phyloP scores from a whole-genome alignment of 37 sponge, comb jelly and placozoan species.

The Aphrocallistes beatrix region DNA sequence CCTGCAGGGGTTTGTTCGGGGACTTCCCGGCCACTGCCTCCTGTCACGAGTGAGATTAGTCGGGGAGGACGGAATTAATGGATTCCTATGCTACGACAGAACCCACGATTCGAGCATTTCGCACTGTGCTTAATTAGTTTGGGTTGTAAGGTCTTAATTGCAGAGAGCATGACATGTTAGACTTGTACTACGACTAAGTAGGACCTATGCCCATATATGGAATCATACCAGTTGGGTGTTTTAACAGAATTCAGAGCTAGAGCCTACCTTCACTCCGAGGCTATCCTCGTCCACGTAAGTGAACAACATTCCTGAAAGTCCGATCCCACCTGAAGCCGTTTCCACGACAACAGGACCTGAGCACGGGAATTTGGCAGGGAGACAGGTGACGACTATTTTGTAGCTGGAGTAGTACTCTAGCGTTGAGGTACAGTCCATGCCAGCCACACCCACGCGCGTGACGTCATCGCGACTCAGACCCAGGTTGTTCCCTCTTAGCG shows the following conservation, averaged over 20 bases:
- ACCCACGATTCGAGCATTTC: too few relatives aligned
- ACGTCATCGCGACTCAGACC: constrained; percentile 46
- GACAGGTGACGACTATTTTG: constrained; percentile 52
- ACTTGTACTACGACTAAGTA: too few relatives aligned
- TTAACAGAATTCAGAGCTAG: too few relatives aligned
- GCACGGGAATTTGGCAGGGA: constrained; percentile 33
- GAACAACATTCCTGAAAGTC: constrained; percentile 49
- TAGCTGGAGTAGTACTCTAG: constrained; percentile 53
- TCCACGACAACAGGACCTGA: constrained; percentile 67
- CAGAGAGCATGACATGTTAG: too few relatives aligned
- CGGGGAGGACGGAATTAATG: too few relatives aligned
- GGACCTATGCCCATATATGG: too few relatives aligned
- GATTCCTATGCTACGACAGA: too few relatives aligned
- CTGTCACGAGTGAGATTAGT: too few relatives aligned
- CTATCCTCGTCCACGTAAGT: constrained; percentile 23
- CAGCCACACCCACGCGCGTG: constrained; percentile 43
- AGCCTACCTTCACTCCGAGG: neutral
- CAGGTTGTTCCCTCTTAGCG: constrained; percentile 56
- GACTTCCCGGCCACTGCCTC: neutral
- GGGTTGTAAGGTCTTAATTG: too few relatives aligned
- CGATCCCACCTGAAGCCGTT: constrained; percentile 55
- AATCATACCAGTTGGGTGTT: too few relatives aligned
- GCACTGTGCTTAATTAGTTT: too few relatives aligned
- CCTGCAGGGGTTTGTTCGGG: neutral
- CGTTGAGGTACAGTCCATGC: constrained; percentile 60